Conservation (phyloP, 23 tunicate genomes). For the Ciona savignyi region DNA sequence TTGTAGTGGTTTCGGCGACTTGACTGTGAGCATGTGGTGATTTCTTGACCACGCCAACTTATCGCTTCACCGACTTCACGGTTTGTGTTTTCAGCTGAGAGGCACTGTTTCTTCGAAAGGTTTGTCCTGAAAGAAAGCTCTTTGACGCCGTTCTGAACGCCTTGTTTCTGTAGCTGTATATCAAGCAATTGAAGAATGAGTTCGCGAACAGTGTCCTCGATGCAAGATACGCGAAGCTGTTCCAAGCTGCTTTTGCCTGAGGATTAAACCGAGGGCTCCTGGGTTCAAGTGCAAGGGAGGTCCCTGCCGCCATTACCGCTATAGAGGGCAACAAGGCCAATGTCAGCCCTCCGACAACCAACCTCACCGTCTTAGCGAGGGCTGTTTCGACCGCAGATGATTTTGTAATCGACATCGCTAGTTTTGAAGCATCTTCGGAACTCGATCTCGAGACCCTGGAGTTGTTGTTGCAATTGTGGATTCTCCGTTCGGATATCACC, state of each 20-base stretch:
- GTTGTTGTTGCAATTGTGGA: neutral
- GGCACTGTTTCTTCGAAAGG: neutral
- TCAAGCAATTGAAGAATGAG: constrained; percentile 35
- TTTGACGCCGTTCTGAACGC: constrained; percentile 15
- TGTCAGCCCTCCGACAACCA: constrained; percentile 27
- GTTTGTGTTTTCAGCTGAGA: neutral
- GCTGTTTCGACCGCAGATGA: neutral
- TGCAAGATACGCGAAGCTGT: constrained; percentile 31
- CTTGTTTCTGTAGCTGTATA: constrained; percentile 32
- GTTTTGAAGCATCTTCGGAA: neutral
- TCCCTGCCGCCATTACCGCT: constrained; percentile 25
- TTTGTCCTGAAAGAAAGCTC: neutral
- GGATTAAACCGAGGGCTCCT: constrained; percentile 19
- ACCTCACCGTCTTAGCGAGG: constrained; percentile 12
- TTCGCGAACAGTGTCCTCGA: constrained; percentile 36
- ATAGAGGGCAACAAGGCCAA: constrained; percentile 25
- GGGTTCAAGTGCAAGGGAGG: constrained; percentile 14
- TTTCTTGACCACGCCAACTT: too few relatives aligned
- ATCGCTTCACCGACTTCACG: too few relatives aligned
- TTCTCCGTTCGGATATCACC: neutral
- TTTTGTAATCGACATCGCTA: neutral
- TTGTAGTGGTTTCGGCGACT: too few relatives aligned
- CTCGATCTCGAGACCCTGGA: neutral
- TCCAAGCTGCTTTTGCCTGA: constrained; percentile 34
- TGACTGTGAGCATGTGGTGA: too few relatives aligned